Conservation (phyloP, 2,113 vertebrate species). For the Trichechus manatus region DNA sequence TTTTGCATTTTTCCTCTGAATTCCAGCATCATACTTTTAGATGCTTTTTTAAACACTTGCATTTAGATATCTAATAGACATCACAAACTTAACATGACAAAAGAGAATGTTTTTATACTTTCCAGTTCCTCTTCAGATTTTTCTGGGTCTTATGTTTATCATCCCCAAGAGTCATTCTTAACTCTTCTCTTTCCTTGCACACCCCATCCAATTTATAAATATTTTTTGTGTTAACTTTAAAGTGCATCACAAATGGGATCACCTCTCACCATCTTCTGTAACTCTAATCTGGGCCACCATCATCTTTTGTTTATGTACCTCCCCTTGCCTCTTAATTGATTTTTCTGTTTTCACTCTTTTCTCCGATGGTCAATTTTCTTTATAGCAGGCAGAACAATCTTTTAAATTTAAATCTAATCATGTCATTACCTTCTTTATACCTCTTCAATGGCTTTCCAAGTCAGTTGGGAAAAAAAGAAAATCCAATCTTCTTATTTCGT, state of each 20-base stretch:
- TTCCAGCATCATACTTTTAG: background rate
- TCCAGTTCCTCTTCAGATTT: background rate
- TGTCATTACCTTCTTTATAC: background rate
- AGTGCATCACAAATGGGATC: background rate
- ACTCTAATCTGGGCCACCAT: background rate
- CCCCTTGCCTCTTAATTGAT: background rate
- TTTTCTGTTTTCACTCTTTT: constrained; percentile 10
- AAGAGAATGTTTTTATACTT: constrained; percentile 12
- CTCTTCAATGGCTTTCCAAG: background rate
- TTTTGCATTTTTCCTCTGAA: constrained; percentile 11
- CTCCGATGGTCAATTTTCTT: background rate
- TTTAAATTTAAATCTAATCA: background rate
- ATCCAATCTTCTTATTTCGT: background rate
- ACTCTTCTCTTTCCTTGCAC: background rate
- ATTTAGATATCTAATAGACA: background rate
- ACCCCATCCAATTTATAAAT: background rate
- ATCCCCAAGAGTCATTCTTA: background rate
- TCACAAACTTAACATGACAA: background rate
- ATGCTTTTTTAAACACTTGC: background rate
- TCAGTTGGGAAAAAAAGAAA: background rate
- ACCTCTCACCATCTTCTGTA: background rate
- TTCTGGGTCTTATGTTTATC: background rate
- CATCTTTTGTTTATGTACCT: background rate
- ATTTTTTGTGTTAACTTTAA: background rate
- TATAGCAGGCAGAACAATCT: background rate